Conservation (phyloP, 2,113 vertebrate species). For the Gavialis gangeticus region DNA sequence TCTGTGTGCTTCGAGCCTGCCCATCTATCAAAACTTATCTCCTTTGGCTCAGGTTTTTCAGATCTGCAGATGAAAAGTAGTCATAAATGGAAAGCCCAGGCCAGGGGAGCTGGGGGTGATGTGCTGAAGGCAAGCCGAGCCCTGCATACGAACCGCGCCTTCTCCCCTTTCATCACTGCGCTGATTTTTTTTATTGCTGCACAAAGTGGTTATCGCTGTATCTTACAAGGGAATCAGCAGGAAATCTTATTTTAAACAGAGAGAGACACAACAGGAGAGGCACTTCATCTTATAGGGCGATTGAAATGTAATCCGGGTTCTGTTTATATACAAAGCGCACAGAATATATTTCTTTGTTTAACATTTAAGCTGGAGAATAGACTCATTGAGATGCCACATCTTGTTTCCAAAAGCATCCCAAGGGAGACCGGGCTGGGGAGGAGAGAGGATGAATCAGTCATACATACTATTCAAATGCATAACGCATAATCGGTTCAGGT, state of each 20-base stretch:
- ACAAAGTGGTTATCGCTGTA: rapidly evolving
- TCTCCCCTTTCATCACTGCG: rapidly evolving
- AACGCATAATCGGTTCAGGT: slow-evolving; percentile 19
- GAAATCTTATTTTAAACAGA: neutral
- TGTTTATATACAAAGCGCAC: neutral
- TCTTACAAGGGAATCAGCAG: neutral
- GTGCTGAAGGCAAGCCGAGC: neutral
- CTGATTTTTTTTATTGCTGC: neutral
- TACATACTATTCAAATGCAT: slow-evolving; percentile 6
- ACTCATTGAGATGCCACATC: neutral
- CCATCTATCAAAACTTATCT: neutral
- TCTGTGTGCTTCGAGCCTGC: neutral
- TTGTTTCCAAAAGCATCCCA: neutral
- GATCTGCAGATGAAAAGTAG: rapidly evolving
- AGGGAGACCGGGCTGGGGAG: neutral
- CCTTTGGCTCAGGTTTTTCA: neutral
- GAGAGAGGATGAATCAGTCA: slow-evolving; percentile 17
- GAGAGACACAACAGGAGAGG: neutral
- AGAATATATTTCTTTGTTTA: neutral
- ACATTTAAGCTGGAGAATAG: neutral
- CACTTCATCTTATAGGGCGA: neutral
- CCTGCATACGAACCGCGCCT: neutral
- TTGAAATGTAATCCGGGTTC: neutral
- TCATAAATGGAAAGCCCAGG: rapidly evolving
- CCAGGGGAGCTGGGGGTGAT: neutral